Percentiles rank a stretch among this genome's conserved stretches.
Conservation (phyloP, 1,140 invertebrate genomes). For the Planococcus citri region DNA sequence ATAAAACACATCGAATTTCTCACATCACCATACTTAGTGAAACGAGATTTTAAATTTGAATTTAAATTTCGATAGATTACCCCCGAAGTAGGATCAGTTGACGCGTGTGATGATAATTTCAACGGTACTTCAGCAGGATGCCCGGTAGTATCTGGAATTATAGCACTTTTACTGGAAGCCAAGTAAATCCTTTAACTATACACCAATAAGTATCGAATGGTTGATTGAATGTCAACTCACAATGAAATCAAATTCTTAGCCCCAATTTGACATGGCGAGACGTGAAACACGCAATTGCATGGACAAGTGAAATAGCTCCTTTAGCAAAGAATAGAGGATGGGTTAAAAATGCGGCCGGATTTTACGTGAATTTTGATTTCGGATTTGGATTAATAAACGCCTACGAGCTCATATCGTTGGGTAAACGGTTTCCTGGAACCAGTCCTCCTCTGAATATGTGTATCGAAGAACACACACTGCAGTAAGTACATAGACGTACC, state of each 20-base stretch:
- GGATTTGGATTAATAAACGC: conserved; percentile 89
- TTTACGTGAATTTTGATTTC: conserved; percentile 63
- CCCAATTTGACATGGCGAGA: conserved; percentile 77
- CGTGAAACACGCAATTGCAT: conserved; percentile 74
- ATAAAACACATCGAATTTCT: no score
- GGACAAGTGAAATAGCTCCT: conserved; percentile 61
- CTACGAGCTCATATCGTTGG: conserved; percentile 53
- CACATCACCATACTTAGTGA: no score
- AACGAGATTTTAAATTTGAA: no score
- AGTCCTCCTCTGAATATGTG: background rate
- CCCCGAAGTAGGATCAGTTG: conserved; percentile 48
- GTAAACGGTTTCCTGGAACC: conserved; percentile 41
- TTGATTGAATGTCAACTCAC: no score
- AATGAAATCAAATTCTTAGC: conserved; percentile 38
- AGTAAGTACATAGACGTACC: no score
- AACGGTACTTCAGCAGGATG: conserved; percentile 76
- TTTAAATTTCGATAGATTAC: background rate
- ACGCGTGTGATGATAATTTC: conserved; percentile 61
- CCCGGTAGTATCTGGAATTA: conserved; percentile 70
- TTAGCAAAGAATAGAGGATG: conserved; percentile 56
- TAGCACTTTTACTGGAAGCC: conserved; percentile 68
- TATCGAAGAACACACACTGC: background rate
- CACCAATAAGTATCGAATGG: no score
- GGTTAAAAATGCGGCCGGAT: conserved; percentile 52
- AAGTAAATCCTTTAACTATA: conserved; percentile 61